Conservation (phyloP, 2,113 vertebrate genomes). For the Crotalus helleri region DNA sequence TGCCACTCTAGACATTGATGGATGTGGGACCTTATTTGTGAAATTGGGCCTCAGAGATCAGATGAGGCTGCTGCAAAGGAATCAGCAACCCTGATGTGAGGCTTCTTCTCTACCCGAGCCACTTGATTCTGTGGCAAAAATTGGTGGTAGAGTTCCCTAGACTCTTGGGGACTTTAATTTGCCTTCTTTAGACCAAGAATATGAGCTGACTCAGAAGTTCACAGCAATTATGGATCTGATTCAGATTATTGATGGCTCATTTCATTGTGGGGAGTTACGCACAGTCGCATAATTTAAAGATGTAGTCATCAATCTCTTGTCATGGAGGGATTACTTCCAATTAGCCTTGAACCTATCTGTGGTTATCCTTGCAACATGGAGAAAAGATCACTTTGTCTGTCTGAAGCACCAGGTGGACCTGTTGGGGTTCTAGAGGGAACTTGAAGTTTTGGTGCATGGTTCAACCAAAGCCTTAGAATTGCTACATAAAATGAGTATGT, state of each 20-base stretch:
- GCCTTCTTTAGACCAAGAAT: not conserved
- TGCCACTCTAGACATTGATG: not conserved
- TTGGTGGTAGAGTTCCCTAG: not conserved
- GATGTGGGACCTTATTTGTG: not conserved
- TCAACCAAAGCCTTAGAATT: not conserved
- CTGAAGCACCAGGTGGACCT: not conserved
- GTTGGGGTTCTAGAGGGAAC: not conserved
- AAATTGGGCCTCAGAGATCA: not conserved
- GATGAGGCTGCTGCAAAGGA: not conserved
- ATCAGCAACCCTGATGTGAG: not conserved
- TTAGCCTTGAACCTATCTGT: not conserved
- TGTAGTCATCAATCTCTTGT: not conserved
- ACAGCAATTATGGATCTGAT: not conserved
- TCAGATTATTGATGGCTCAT: not conserved
- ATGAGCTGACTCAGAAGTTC: not conserved
- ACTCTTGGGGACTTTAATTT: not conserved
- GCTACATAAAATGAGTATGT: not conserved
- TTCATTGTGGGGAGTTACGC: not conserved
- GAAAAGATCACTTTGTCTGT: not conserved
- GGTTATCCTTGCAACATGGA: not conserved
- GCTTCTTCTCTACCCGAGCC: not conserved
- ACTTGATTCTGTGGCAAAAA: not conserved
- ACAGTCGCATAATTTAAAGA: not conserved
- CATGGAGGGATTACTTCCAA: not conserved
- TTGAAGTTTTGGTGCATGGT: not conserved